A percentile compares a stretch with the other conserved stretches of the same genome.
phyloP scores from a whole-genome alignment of 2,113 vertebrate species.

The Cyprinodon variegatus region DNA sequence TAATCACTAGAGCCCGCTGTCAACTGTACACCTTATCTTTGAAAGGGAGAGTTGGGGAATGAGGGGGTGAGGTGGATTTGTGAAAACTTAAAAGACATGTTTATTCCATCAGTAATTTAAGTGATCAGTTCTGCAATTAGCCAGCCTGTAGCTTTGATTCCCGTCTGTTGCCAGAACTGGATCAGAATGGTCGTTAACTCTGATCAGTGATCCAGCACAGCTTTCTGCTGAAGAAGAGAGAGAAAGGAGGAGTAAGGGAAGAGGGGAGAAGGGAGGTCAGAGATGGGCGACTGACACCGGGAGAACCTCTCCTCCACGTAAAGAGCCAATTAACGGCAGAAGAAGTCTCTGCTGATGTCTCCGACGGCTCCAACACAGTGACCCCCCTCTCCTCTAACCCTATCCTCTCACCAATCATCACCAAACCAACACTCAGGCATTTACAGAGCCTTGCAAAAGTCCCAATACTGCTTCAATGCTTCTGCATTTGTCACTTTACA shows the following conservation, averaged over 20 bases:
- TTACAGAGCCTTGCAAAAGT: background rate
- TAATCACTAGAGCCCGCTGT: conserved; percentile 77
- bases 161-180: background rate
- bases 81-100: conserved; percentile 38
- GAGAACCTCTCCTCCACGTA: conserved; percentile 61
- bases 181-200: conserved; percentile 56
- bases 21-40: conserved; percentile 68
- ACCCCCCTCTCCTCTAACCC: conserved; percentile 35
- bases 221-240: conserved; percentile 30
- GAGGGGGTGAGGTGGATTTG: conserved; percentile 1
- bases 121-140: conserved; percentile 23
- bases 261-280: conserved; percentile 18
- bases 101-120: conserved; percentile 39
- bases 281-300: conserved; percentile 48
- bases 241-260: background rate
- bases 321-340: conserved; percentile 69
- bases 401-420: conserved; percentile 43
- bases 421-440: conserved; percentile 32
- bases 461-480: background rate
- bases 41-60: conserved; percentile 27
- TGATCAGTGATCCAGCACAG: conserved; percentile 66
- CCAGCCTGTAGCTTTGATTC: conserved; percentile 8
- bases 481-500: background rate
- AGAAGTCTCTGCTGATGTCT: conserved; percentile 59
- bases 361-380: conserved; percentile 33